Evolutionary conservation across 1,140 invertebrate genomes (phyloP).

Genomic region (Philopotamus ludificatus): DNA sequence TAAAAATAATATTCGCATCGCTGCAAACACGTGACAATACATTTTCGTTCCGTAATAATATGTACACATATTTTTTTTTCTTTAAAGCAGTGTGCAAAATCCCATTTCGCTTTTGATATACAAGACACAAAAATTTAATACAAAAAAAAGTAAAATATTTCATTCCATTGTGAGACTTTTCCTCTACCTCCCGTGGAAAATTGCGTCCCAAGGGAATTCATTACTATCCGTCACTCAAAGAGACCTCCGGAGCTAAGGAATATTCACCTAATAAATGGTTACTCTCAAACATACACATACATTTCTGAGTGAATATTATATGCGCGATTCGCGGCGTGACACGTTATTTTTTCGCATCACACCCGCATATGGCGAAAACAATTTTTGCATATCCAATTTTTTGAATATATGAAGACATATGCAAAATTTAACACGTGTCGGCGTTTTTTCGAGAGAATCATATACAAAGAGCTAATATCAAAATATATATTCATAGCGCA

Average conservation of each 20-base stretch:
- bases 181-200: background rate
- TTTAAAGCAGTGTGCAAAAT: background rate
- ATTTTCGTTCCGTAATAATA: background rate
- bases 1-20: too few relatives aligned
- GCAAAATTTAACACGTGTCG: too few relatives aligned
- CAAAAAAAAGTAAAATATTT: background rate
- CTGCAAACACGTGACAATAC: background rate
- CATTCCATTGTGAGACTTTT: background rate
- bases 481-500: too few relatives aligned
- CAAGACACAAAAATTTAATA: background rate
- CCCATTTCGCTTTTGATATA: background rate
- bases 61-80: slow-evolving; percentile 4
- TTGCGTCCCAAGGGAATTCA: background rate
- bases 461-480: too few relatives aligned
- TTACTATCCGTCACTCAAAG: slow-evolving; percentile 2
- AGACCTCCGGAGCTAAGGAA: background rate
- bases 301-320: background rate
- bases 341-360: too few relatives aligned
- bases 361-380: too few relatives aligned
- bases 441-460: too few relatives aligned
- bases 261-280: background rate
- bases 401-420: too few relatives aligned
- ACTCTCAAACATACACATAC: background rate
- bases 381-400: too few relatives aligned
- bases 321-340: background rate